Conservation (phyloP, 2,888 invertebrate genomes). For the Lottia gigantea region DNA sequence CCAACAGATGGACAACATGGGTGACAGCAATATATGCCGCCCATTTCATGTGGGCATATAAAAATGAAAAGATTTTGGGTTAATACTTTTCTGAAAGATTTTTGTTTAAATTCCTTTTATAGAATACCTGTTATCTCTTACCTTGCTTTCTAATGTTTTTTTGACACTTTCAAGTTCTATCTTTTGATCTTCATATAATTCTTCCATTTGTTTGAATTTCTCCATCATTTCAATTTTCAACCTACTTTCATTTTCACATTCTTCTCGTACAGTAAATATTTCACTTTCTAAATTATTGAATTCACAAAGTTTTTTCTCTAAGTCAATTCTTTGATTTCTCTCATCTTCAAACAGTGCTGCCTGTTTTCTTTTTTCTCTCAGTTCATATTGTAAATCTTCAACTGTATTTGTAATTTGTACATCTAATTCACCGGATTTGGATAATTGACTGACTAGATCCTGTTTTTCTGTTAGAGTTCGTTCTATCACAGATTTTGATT, state of each 20-base stretch:
- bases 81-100: no score
- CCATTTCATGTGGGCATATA: no score
- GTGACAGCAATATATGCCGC: no score
- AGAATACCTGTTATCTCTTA: conserved; percentile 17
- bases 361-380: conserved; percentile 12
- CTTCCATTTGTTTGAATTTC: conserved; percentile 49
- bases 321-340: conserved; percentile 46
- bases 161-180: conserved; percentile 51
- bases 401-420: conserved; percentile 18
- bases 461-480: conserved; percentile 24
- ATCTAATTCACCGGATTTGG: conserved; percentile 21
- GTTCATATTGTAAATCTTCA: conserved; percentile 10
- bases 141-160: conserved; percentile 48
- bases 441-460: conserved; percentile 24
- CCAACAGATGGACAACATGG: no score
- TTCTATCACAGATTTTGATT: conserved; percentile 40
- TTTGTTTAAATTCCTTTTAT: no score
- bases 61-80: no score
- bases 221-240: conserved; percentile 40
- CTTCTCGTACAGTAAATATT: conserved; percentile 25
- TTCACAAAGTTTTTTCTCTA: conserved; percentile 41
- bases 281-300: conserved; percentile 42
- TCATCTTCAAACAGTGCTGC: conserved; percentile 42
- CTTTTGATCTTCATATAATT: conserved; percentile 52
- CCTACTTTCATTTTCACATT: conserved; percentile 42